phyloP scores from a whole-genome alignment of 2,797 vertebrate genomes.

The Coccyzus lansbergi region DNA sequence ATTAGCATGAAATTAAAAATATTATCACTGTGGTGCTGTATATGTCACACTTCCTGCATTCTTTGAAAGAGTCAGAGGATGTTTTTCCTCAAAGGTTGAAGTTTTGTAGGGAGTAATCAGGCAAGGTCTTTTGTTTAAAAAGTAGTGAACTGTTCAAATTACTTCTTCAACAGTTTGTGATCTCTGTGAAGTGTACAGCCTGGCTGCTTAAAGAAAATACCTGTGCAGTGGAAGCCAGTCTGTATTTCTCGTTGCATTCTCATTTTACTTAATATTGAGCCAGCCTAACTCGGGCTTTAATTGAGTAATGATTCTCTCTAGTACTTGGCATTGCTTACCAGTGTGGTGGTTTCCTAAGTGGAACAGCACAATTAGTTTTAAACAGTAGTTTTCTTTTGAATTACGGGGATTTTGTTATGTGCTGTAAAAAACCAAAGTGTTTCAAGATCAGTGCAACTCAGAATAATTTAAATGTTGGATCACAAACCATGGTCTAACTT shows the following conservation, averaged over 20 bases:
- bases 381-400: not conserved
- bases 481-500: not conserved
- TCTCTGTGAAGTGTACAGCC: not conserved
- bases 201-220: not conserved
- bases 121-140: not conserved
- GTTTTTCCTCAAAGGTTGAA: not conserved
- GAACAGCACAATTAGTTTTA: not conserved
- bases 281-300: not conserved
- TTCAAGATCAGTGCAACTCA: not conserved
- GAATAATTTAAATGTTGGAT: not conserved
- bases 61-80: not conserved
- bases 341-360: not conserved
- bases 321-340: not conserved
- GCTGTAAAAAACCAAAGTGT: not conserved
- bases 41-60: not conserved
- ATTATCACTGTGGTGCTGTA: fast-evolving
- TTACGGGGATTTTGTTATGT: not conserved
- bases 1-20: not conserved
- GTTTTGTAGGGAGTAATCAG: not conserved
- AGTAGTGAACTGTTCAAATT: not conserved
- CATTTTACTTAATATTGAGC: not conserved
- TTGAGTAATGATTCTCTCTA: not conserved
- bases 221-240: not conserved
- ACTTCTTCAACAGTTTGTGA: not conserved
- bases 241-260: not conserved